phyloP scores from a whole-genome alignment of 2,113 vertebrate genomes.

The Notothenia coriiceps region DNA sequence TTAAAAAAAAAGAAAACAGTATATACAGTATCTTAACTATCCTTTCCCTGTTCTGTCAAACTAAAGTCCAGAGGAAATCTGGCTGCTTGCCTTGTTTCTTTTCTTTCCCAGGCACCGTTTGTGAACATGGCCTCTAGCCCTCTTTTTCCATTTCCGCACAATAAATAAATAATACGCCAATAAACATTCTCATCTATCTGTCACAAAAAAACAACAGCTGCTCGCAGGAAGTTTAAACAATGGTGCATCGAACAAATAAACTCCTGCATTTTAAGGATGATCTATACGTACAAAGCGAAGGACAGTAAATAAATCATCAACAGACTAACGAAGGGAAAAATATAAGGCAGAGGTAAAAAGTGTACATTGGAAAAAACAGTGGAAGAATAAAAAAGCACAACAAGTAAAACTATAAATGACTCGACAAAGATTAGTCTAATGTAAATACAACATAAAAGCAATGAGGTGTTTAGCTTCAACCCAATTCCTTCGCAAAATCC shows the following conservation, averaged over 20 bases:
- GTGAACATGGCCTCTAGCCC: constrained; percentile 62
- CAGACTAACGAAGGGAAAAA: not conserved
- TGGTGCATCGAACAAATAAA: not conserved
- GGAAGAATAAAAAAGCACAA: no score
- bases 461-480: not conserved
- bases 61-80: constrained; percentile 29
- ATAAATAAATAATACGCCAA: constrained; percentile 68
- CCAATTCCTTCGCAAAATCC: not conserved
- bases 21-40: not conserved
- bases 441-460: no score
- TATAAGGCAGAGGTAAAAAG: not conserved
- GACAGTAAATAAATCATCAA: not conserved
- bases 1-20: constrained; percentile 39
- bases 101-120: constrained; percentile 69
- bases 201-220: constrained; percentile 50
- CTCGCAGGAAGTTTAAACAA: constrained; percentile 1
- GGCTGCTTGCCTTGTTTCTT: constrained; percentile 49
- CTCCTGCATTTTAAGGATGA: not conserved
- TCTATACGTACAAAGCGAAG: not conserved
- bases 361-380: not conserved
- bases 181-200: constrained; percentile 57
- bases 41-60: constrained; percentile 8
- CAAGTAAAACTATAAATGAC: no score
- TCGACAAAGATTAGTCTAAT: no score
- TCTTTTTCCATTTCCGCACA: constrained; percentile 76